These are phyloP conservation scores for Lamellibrachia satsuma DNA, from an alignment of 2,888 invertebrate genomes.

Conservation along the genomic window DNA sequence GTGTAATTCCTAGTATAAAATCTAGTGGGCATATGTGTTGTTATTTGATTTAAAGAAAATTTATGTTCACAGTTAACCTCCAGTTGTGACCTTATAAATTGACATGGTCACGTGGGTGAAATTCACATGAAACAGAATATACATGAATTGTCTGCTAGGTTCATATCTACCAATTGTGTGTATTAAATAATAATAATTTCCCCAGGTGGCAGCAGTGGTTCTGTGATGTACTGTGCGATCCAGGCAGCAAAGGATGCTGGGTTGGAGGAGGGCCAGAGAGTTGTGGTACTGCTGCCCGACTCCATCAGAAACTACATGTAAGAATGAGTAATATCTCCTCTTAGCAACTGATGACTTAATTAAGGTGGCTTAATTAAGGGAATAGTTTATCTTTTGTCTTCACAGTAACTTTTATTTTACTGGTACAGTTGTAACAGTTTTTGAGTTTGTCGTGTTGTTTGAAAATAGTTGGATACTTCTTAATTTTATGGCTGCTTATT, in stretches of 20 bases:
- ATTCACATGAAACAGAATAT: not conserved
- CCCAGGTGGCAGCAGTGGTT: constrained; percentile 89
- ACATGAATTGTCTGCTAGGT: not conserved
- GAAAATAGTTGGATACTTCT: not conserved
- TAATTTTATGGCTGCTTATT: too few species aligned
- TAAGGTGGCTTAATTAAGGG: not conserved
- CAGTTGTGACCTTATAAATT: not conserved
- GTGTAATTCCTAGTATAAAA: not conserved
- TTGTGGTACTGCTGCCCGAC: constrained; percentile 93
- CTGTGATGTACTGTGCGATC: constrained; percentile 81
- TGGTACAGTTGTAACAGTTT: not conserved
- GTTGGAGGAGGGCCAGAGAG: constrained; percentile 82
- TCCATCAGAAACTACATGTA: constrained; percentile 95
- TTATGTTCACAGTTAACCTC: not conserved
- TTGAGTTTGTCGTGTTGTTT: not conserved
- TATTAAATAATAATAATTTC: not conserved
- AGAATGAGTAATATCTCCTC: constrained; percentile 37
- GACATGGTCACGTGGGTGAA: not conserved
- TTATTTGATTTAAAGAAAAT: not conserved
- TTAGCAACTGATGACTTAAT: not conserved
- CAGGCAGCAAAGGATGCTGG: constrained; percentile 69
- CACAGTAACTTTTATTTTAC: not conserved
- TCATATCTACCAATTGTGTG: not conserved
- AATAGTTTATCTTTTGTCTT: not conserved
- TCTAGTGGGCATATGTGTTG: too few species aligned